Evolutionary conservation across 2,888 invertebrate species (phyloP).

Genomic region (Dryocosmus kuriphilus): DNA sequence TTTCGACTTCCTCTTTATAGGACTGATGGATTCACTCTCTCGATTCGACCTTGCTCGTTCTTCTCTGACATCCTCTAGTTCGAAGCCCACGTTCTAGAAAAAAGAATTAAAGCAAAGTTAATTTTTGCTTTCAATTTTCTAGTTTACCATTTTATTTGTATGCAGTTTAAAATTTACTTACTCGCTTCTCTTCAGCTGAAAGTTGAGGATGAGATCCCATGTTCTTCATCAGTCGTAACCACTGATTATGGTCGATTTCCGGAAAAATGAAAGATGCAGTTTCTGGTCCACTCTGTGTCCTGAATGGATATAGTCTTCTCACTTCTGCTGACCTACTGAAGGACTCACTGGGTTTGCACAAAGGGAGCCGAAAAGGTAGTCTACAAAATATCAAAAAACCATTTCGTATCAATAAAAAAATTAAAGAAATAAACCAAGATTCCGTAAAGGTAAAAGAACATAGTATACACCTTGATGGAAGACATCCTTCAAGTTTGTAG

Average conservation of each 20-base stretch:
- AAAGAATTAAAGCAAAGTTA: not conserved
- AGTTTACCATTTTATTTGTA: not conserved
- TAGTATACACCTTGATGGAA: constrained; percentile 8
- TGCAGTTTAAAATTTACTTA: not conserved
- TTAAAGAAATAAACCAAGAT: not conserved
- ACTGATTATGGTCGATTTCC: constrained; percentile 9
- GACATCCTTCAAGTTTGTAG: constrained; percentile 21
- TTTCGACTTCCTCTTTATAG: constrained; percentile 11
- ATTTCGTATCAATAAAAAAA: not conserved
- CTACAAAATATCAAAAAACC: not conserved
- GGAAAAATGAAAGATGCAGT: constrained; percentile 1
- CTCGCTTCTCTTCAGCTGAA: not conserved
- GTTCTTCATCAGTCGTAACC: constrained; percentile 24
- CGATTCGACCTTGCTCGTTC: not conserved
- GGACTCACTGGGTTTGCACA: constrained; percentile 5
- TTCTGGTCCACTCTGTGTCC: not conserved
- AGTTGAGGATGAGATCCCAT: constrained; percentile 4
- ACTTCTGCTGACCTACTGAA: not conserved
- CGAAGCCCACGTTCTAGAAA: not conserved
- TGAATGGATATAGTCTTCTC: constrained; percentile 27
- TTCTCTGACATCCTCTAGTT: not conserved
- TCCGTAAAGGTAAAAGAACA: too few species aligned
- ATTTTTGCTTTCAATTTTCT: not conserved
- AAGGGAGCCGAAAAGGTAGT: constrained; percentile 16
- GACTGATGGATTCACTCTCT: not conserved